These are phyloP conservation scores for Liolophura sinensis DNA, from an alignment of 1,140 invertebrate genomes.

Conservation along the genomic window DNA sequence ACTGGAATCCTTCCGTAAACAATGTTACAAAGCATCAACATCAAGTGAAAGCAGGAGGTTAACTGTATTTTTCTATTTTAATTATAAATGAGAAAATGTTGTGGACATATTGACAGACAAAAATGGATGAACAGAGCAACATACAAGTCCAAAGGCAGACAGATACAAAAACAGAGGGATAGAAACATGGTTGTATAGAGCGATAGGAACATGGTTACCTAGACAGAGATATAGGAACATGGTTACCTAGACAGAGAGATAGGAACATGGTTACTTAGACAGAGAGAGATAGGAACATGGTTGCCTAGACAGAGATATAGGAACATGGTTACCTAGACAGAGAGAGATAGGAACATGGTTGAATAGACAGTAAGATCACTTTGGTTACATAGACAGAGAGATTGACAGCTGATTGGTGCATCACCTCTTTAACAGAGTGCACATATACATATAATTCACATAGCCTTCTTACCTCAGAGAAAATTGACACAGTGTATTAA, in stretches of 20 bases:
- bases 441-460: background rate
- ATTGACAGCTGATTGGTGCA: background rate
- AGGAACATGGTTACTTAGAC: background rate
- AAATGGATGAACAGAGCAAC: too few relatives aligned
- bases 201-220: background rate
- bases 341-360: background rate
- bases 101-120: too few relatives aligned
- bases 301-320: conserved; percentile 2
- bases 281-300: background rate
- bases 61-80: too few relatives aligned
- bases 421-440: background rate
- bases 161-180: too few relatives aligned
- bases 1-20: too few relatives aligned
- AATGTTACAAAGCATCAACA: too few relatives aligned
- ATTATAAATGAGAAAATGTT: too few relatives aligned
- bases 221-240: background rate
- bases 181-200: background rate
- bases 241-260: background rate
- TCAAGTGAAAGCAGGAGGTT: too few relatives aligned
- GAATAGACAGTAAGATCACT: conserved; percentile 2
- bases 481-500: background rate
- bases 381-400: conserved; percentile 9
- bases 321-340: background rate
- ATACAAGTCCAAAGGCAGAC: too few relatives aligned
- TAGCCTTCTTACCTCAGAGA: background rate